phyloP scores from a whole-genome alignment of 23 tunicate species.

The Trididemnum miniatum region DNA sequence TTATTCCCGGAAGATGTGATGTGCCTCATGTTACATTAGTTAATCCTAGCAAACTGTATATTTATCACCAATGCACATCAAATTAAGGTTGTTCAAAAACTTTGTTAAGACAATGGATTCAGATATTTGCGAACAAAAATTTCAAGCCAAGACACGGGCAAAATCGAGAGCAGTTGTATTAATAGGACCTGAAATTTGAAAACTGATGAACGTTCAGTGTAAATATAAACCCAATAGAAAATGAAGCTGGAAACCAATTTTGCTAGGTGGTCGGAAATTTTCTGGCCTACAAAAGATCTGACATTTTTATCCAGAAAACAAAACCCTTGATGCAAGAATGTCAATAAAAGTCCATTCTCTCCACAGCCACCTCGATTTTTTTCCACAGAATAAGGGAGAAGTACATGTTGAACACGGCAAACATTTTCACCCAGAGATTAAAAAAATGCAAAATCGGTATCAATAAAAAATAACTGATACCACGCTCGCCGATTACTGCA shows the following conservation, averaged over 20 bases:
- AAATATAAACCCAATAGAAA: background rate
- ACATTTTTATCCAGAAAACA: background rate
- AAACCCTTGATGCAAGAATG: constrained; percentile 20
- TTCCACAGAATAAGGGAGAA: background rate
- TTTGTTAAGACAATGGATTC: constrained; percentile 21
- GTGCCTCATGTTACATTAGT: constrained; percentile 3
- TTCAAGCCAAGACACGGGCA: background rate
- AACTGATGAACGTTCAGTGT: background rate
- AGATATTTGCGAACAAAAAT: constrained; percentile 16
- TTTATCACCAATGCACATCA: constrained; percentile 25
- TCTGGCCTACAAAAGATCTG: constrained; percentile 13
- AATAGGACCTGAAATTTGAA: constrained; percentile 6
- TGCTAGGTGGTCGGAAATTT: constrained; percentile 13
- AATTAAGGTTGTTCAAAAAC: constrained; percentile 16
- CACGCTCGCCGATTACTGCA: background rate
- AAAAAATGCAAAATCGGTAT: constrained; percentile 15
- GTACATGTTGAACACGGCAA: constrained; percentile 8
- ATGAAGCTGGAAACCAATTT: constrained; percentile 7
- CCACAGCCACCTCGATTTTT: constrained; percentile 5
- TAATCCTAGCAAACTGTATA: background rate
- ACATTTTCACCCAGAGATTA: constrained; percentile 20
- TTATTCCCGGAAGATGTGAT: background rate
- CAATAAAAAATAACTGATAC: background rate
- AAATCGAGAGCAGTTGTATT: constrained; percentile 29
- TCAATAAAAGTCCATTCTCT: constrained; percentile 18